These are phyloP conservation scores for Druon quercuslanigerum DNA, from an alignment of 1,140 invertebrate species.

Conservation along the genomic window DNA sequence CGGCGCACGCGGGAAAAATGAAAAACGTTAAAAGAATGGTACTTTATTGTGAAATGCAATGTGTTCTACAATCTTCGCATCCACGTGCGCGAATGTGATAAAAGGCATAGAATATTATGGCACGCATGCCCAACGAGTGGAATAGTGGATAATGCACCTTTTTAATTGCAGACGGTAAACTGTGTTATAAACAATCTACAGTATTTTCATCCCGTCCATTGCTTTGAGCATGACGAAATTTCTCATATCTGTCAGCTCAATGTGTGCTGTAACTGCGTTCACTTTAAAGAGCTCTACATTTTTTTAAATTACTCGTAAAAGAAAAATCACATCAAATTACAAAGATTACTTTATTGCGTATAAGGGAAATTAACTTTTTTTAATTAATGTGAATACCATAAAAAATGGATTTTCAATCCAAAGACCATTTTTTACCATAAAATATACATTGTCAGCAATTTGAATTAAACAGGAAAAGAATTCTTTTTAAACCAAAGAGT, in stretches of 20 bases:
- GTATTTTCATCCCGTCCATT: conserved; percentile 5
- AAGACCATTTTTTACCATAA: too few relatives aligned
- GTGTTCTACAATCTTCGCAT: conserved; percentile 5
- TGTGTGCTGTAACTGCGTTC: not conserved
- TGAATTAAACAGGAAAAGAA: too few relatives aligned
- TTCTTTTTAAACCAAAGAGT: too few relatives aligned
- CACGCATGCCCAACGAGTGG: conserved; percentile 3
- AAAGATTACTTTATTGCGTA: too few relatives aligned
- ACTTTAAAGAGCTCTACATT: too few relatives aligned
- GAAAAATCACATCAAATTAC: too few relatives aligned
- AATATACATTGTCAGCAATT: too few relatives aligned
- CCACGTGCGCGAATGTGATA: conserved; percentile 26
- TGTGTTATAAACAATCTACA: conserved; percentile 10
- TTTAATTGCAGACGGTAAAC: conserved; percentile 20
- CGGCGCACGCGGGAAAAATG: not conserved
- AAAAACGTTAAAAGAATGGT: conserved; percentile 21
- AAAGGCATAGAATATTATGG: not conserved
- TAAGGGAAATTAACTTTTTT: too few relatives aligned
- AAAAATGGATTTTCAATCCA: too few relatives aligned
- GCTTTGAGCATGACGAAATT: conserved; percentile 12
- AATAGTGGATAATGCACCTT: conserved; percentile 7
- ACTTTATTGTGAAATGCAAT: conserved; percentile 9
- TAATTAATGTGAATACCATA: too few relatives aligned
- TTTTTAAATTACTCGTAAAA: too few relatives aligned
- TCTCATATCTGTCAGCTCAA: conserved; percentile 6